Base-by-base conservation (phyloP, 2,797 vertebrate genomes). In the Sebastes matsubarae region DNA sequence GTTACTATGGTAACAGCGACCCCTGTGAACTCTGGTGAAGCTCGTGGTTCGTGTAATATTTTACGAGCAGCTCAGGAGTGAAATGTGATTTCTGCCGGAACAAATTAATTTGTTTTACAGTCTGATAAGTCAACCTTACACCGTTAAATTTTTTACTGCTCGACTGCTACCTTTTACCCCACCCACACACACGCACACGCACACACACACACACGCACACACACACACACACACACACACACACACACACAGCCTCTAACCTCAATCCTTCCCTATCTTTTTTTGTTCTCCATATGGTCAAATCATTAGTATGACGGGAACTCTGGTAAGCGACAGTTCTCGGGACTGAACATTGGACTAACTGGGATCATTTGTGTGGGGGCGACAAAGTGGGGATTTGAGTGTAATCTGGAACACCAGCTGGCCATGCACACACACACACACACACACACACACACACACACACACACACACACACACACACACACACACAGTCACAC, bases 401-500 rank as follows among this genome's bases (percentile, higher is more conserved):
- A 79, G 22, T 68, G 73, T 91, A 87, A 89, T 93, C 83, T 80
- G 67, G 66, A 68, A 61, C 77, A 76, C 82, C 76, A 86, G 87
- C 88, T 89, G 91, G 88, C 87, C 38, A 71, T 20, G 46, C 73
- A 77, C 66, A 57, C 77, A 50, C 46, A 80, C 72, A 78, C 22
- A 71, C 68, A 69, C 38, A 68, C 66, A 55, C 60, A 72, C 75
- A 59, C 32, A 16, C 75, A 59, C 32, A 71, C 20, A 75, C 34
- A 36, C 72, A 77, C 68, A 55, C 77, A 46, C 42, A 80, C 72
- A 77, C 25, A 78, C 27, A 75, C 50, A 46, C 72, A 77, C 68
- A 55, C 77, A 46, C 42, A 80, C 72, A 77, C 25, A 78, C 27
- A 75, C 50, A 46, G 42, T 46, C 75, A 52, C 25, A 71, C 20